Evolutionary conservation across 2,888 invertebrate species (phyloP).

Genomic region (Graphium colonna): DNA sequence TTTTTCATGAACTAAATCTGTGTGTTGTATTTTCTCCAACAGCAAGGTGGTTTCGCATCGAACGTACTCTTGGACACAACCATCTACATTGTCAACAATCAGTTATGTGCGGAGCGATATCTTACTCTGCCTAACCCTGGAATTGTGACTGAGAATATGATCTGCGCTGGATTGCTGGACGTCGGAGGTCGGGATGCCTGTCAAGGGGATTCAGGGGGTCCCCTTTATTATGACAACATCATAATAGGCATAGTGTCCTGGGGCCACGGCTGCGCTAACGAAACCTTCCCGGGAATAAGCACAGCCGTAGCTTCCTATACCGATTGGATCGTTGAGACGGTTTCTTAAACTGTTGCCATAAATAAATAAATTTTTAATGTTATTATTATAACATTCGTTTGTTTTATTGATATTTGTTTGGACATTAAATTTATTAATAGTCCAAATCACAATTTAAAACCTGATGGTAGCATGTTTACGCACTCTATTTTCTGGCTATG

Average conservation of each 20-base stretch:
- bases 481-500: too few species aligned
- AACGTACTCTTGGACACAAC: slow-evolving; percentile 35
- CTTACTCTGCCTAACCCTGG: slow-evolving; percentile 5
- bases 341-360: too few species aligned
- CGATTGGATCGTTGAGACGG: slow-evolving; percentile 42
- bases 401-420: too few species aligned
- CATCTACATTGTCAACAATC: slow-evolving; percentile 45
- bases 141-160: slow-evolving; percentile 51
- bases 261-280: slow-evolving; percentile 67
- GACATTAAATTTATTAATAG: too few species aligned
- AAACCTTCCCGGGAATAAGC: slow-evolving; percentile 67
- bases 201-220: slow-evolving; percentile 74
- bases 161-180: slow-evolving; percentile 51
- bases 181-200: slow-evolving; percentile 50
- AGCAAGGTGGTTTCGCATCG: slow-evolving; percentile 36
- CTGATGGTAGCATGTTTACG: too few species aligned
- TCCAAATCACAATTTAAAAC: too few species aligned
- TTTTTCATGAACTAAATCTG: too few species aligned
- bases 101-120: slow-evolving; percentile 43
- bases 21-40: slow-evolving; percentile 7
- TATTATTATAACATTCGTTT: background rate
- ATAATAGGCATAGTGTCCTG: slow-evolving; percentile 71
- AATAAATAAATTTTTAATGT: too few species aligned
- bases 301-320: slow-evolving; percentile 53
- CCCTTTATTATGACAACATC: slow-evolving; percentile 52